phyloP scores from a whole-genome alignment of 2,888 invertebrate genomes.

The Ernsta delagoae region DNA sequence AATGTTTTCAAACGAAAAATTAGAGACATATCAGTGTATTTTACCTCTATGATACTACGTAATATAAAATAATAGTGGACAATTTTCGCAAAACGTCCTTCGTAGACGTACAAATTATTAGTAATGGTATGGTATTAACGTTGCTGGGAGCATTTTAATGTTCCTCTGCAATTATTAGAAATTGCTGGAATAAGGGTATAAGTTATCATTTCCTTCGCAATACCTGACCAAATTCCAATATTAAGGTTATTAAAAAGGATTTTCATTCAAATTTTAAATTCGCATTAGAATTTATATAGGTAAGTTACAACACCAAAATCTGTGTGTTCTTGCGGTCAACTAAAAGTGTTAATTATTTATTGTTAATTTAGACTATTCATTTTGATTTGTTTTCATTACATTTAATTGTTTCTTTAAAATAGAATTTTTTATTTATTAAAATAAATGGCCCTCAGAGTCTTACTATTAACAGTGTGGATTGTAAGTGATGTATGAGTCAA shows the following conservation, averaged over 20 bases:
- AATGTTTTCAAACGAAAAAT: too few relatives aligned
- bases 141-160: slow-evolving; percentile 13
- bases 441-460: too few relatives aligned
- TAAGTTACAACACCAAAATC: too few relatives aligned
- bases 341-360: too few relatives aligned
- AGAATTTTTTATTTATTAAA: too few relatives aligned
- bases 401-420: too few relatives aligned
- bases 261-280: background rate
- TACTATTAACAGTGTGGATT: too few relatives aligned
- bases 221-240: background rate
- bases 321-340: too few relatives aligned
- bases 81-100: slow-evolving; percentile 7
- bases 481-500: too few relatives aligned
- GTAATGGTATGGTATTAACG: slow-evolving; percentile 15
- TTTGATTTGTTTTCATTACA: too few relatives aligned
- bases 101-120: slow-evolving; percentile 24
- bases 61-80: slow-evolving; percentile 12
- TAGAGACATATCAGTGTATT: background rate
- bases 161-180: slow-evolving; percentile 29
- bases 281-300: too few relatives aligned
- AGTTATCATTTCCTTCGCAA: slow-evolving; percentile 13
- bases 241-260: background rate
- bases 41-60: background rate
- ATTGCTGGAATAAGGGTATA: slow-evolving; percentile 21
- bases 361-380: too few relatives aligned